These are phyloP conservation scores for Rapana venosa DNA, from an alignment of 2,888 invertebrate species.

Conservation along the genomic window DNA sequence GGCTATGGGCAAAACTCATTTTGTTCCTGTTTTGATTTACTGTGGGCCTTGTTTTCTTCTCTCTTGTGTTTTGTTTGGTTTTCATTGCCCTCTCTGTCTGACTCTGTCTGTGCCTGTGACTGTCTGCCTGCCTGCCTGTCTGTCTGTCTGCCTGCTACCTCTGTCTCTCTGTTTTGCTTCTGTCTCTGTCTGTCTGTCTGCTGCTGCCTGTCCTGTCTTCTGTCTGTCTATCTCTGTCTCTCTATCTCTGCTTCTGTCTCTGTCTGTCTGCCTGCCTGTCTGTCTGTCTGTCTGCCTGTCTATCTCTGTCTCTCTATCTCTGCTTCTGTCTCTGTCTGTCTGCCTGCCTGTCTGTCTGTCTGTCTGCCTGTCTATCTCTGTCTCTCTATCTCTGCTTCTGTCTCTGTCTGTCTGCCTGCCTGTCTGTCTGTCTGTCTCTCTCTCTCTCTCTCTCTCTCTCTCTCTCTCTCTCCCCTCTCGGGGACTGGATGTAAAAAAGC, in stretches of 20 bases:
- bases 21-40: not conserved
- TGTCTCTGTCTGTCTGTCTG: not conserved
- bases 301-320: not conserved
- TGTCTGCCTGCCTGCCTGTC: not conserved
- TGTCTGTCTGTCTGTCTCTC: not conserved
- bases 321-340: not conserved
- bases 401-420: not conserved
- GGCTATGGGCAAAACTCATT: not conserved
- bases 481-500: too few relatives aligned
- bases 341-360: not conserved
- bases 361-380: not conserved
- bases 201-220: not conserved
- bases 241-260: too few relatives aligned
- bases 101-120: not conserved
- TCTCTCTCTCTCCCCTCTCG: not conserved
- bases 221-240: not conserved
- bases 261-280: not conserved
- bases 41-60: not conserved
- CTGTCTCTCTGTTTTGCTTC: not conserved
- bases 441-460: not conserved
- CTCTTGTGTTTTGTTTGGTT: not conserved
- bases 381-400: not conserved
- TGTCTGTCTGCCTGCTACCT: not conserved
- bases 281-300: not conserved
- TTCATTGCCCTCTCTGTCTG: not conserved